Percentiles rank a stretch among this genome's conserved stretches.
These are phyloP conservation scores for Euphydryas editha DNA, from an alignment of 2,888 invertebrate species.

Conservation along the genomic window DNA sequence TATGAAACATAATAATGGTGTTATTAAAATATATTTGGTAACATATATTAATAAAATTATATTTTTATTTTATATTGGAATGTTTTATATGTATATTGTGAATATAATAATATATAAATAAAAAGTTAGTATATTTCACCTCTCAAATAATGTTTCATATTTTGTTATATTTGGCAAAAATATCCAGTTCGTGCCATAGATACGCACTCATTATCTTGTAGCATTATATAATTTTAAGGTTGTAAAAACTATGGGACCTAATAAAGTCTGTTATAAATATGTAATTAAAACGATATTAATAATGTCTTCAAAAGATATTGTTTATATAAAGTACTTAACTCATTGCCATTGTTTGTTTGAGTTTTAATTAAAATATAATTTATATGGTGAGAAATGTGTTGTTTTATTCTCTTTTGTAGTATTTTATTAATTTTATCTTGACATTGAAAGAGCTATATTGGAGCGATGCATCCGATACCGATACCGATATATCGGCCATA, in stretches of 20 bases:
- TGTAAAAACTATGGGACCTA: conserved; percentile 4
- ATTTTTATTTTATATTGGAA: too few species aligned
- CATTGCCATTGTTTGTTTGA: conserved; percentile 72
- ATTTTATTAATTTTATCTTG: not conserved
- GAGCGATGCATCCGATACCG: not conserved
- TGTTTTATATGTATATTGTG: too few species aligned
- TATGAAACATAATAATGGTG: too few species aligned
- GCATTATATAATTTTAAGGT: not conserved
- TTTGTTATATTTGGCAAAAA: not conserved
- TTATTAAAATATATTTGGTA: too few species aligned
- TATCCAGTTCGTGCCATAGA: conserved; percentile 36
- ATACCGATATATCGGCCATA: too few species aligned
- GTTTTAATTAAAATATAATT: conserved; percentile 72
- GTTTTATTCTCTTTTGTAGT: conserved; percentile 1
- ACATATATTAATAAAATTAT: too few species aligned
- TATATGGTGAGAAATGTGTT: conserved; percentile 41
- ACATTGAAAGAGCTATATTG: not conserved
- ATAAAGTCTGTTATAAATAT: conserved; percentile 34
- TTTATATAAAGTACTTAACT: conserved; percentile 54
- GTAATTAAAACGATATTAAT: conserved; percentile 40
- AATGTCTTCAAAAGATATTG: conserved; percentile 66
- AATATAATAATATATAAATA: too few species aligned
- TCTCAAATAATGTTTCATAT: too few species aligned
- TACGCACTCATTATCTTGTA: not conserved
- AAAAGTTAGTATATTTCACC: too few species aligned